Evolutionary conservation across 2,888 invertebrate genomes (phyloP).

Genomic region (Harpalus rubripes): DNA sequence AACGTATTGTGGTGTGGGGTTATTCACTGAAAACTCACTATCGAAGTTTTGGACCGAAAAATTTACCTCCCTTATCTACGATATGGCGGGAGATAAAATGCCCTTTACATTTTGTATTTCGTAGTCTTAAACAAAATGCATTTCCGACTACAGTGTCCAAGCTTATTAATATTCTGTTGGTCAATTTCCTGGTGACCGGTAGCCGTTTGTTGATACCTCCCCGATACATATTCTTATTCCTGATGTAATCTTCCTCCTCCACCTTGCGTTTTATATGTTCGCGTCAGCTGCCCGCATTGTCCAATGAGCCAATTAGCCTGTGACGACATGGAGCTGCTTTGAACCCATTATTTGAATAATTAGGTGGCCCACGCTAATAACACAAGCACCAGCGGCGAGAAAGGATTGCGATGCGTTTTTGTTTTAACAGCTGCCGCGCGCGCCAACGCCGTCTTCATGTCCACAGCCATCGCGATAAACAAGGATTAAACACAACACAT

Average conservation of each 20-base stretch:
- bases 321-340: conserved; percentile 48
- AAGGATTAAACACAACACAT: conserved; percentile 18
- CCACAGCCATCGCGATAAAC: conserved; percentile 36
- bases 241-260: conserved; percentile 14
- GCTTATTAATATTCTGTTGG: neutral
- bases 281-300: conserved; percentile 45
- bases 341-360: conserved; percentile 62
- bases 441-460: conserved; percentile 39
- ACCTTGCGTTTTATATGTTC: conserved; percentile 29
- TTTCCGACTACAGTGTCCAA: too few species aligned
- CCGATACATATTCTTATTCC: conserved; percentile 31
- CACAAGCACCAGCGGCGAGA: conserved; percentile 41
- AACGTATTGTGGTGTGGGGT: too few species aligned
- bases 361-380: conserved; percentile 62
- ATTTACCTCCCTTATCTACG: too few species aligned
- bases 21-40: too few species aligned
- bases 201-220: neutral
- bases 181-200: neutral
- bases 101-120: too few species aligned
- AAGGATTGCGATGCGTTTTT: conserved; percentile 60
- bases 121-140: too few species aligned
- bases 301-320: conserved; percentile 55
- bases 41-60: too few species aligned
- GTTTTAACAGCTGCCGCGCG: conserved; percentile 60
- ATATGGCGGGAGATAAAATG: too few species aligned